Evolutionary conservation across 2,888 invertebrate species (phyloP), one percentile per base, ranked within the genome.

Genomic region (Drosophila leonis): DNA sequence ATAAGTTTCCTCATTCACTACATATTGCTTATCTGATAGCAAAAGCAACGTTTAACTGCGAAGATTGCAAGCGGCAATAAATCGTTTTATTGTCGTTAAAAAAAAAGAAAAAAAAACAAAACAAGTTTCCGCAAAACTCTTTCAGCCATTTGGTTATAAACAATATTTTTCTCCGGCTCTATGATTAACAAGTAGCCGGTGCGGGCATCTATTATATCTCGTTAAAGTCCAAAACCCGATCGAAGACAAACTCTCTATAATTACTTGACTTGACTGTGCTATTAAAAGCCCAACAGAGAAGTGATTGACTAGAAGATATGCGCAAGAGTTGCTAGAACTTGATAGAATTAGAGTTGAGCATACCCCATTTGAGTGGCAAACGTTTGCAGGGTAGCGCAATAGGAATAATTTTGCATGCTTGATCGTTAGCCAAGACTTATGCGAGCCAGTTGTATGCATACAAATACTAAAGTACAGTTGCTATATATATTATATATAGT

Each of bases 171-270:
- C 39, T 41, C 27, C 12, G 51, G 15, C 24, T 29, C 51, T 44
- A 51, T 31, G 65, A 46, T 52, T 24, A 52, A 52, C 31, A 15
- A 39, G 37, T 29, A 44, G 65, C 29, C 54, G 54, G 27, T n/a
- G 35, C 37, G 27, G 39, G 20, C 20, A 24, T 35, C 42, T 31
- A 37, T 63, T 51, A 51, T 41, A 35, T 44, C 37, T 33, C 46
- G 46, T 48, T 61, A 37, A 33, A 48, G 61, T 48, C 65, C 39
- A 20, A 44, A 39, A 35, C 46, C 62, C 62, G 48, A 60, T 60
- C 49, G 46, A 48, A 59, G 59, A 37, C 46, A 66, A 46, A 65
- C 51, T 48, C 51, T 52, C 44, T 65, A n/a, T 65, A 31, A 52
- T 65, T 44, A 65, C 24, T 12, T 10, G 15, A 31, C n/a, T 24